Percentiles rank a stretch among this genome's conserved stretches.
These are phyloP conservation scores for Margaritifera margaritifera DNA, from an alignment of 2,888 invertebrate species.

Conservation along the genomic window DNA sequence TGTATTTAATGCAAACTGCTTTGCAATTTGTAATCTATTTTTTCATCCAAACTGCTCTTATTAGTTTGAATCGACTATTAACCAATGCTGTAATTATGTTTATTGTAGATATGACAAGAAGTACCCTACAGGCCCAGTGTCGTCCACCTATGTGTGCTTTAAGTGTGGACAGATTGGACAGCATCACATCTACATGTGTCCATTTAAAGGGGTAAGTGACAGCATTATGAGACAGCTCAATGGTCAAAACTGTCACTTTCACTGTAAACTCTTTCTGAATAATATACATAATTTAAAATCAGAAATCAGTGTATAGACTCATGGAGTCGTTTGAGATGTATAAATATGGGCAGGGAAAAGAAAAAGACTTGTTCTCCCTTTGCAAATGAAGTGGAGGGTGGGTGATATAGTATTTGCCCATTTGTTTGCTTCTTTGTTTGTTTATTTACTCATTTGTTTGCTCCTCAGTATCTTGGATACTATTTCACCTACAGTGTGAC, in stretches of 20 bases:
- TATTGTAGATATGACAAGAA: constrained; percentile 88
- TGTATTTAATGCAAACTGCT: too few species aligned
- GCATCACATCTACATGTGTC: constrained; percentile 98
- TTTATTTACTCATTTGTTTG: too few species aligned
- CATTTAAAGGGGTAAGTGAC: constrained; percentile 72
- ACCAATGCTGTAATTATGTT: background rate
- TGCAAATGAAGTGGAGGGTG: too few species aligned
- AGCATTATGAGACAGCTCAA: background rate
- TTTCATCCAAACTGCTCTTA: too few species aligned
- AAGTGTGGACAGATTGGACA: constrained; percentile 92
- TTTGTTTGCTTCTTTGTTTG: too few species aligned
- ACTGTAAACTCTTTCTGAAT: background rate
- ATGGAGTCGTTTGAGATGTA: background rate
- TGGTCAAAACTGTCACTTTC: background rate
- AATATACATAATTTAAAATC: background rate
- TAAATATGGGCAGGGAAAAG: too few species aligned
- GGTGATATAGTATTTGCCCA: too few species aligned
- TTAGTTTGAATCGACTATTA: too few species aligned
- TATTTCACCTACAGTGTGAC: too few species aligned
- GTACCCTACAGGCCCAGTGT: constrained; percentile 90
- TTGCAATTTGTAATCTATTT: too few species aligned
- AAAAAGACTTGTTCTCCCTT: too few species aligned
- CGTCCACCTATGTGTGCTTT: constrained; percentile 92
- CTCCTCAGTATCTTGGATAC: too few species aligned
- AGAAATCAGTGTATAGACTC: background rate